A percentile compares a stretch with the other conserved stretches of the same genome.
Conservation (phyloP, 2,888 invertebrate species). For the Tachina grossa region DNA sequence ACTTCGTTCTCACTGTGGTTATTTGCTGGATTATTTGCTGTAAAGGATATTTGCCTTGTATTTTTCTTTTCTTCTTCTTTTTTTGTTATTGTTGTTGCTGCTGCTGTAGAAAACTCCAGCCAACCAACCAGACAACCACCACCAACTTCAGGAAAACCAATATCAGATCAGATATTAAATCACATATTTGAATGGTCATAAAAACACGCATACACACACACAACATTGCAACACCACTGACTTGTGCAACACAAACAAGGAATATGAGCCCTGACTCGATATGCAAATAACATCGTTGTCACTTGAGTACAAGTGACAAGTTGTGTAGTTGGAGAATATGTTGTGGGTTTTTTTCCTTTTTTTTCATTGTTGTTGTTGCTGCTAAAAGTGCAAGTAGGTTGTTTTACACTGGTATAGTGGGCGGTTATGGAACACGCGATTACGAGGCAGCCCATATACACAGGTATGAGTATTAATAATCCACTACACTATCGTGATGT, state of each 20-base stretch:
- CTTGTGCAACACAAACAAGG: slow-evolving; percentile 48
- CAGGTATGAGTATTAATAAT: slow-evolving; percentile 54
- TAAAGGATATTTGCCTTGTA: slow-evolving; percentile 28
- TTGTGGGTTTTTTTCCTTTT: slow-evolving; percentile 57
- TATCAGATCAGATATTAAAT: slow-evolving; percentile 72
- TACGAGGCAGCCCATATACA: slow-evolving; percentile 52
- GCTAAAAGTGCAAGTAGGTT: slow-evolving; percentile 50
- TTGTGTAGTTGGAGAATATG: slow-evolving; percentile 61
- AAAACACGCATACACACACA: slow-evolving; percentile 8
- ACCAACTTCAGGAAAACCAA: slow-evolving; percentile 57
- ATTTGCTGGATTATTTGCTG: slow-evolving; percentile 26
- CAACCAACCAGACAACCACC: slow-evolving; percentile 54
- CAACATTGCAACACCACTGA: slow-evolving; percentile 36
- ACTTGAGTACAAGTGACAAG: slow-evolving; percentile 68
- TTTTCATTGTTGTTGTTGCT: slow-evolving; percentile 15
- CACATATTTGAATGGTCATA: slow-evolving; percentile 47
- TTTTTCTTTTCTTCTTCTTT: neutral
- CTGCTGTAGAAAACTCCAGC: slow-evolving; percentile 46
- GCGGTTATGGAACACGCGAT: slow-evolving; percentile 73
- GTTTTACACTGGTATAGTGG: slow-evolving; percentile 72
- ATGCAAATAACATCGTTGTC: slow-evolving; percentile 71
- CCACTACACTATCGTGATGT: slow-evolving; percentile 61
- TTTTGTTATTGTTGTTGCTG: slow-evolving; percentile 32
- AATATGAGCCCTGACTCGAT: slow-evolving; percentile 69
- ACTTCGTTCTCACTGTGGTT: slow-evolving; percentile 48